Evolutionary conservation across 2,113 vertebrate genomes (phyloP), one percentile per base, ranked within the genome.

Genomic region (Polypterus senegalus): DNA sequence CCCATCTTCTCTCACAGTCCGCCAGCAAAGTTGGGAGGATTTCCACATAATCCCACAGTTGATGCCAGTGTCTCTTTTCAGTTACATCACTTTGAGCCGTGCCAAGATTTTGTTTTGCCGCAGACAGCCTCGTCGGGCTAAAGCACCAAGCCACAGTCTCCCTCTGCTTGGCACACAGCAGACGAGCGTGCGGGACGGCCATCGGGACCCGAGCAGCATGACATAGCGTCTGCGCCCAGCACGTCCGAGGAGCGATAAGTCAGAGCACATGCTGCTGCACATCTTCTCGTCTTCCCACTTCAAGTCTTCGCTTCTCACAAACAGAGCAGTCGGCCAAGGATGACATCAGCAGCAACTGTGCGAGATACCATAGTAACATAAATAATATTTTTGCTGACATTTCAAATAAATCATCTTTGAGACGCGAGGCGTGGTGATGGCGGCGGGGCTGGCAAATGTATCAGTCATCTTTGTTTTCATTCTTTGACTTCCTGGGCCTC

Each of bases 321-420:
- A 58, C 65, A 56, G 69, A 64, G 69, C 63, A 57, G 68, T 73
- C 74, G 66, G 73, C 73, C 63, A 71, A 69, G 59, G 57, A 70
- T 79, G 77, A 79, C 74, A 73, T 80, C 75, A 78, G 72, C 67
- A 76, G 71, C 76, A 77, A 77, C 78, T 77, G 73, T 9, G 58
- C 54, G 52, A 63, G 65, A 75, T 72, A 65, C 74, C 68, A 69
- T 66, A 66, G 68, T 66, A 77, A 73, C 76, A 67, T 75, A 64
- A 76, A 74, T 69, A 74, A 75, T 71, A 69, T 69, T 73, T 70
- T 63, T 70, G 66, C 67, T 70, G 70, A 69, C 69, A 63, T 74
- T 75, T 58, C 11, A 68, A 57, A 75, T 76, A 73, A 77, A 77
- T 79, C 73, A 75, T 54, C 65, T 64, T 63, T 58, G 58, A 54